A percentile compares a stretch with the other conserved stretches of the same genome.
phyloP scores from a whole-genome alignment of 2,888 invertebrate species.

The Orthonychiurus folsomi region DNA sequence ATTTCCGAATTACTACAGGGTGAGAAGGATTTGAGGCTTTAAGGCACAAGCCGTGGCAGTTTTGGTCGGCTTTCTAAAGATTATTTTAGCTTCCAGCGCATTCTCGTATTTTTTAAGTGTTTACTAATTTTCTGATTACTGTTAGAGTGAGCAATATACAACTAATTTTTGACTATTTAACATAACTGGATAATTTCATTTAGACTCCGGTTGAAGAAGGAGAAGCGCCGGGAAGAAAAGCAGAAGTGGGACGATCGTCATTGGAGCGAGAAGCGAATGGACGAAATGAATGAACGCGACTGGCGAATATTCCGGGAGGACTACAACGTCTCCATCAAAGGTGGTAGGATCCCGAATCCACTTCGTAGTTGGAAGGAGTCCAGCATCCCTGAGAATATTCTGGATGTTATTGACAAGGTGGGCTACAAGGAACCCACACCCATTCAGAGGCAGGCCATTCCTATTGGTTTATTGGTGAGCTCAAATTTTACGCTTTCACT shows the following conservation, averaged over 20 bases:
- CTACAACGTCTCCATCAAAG: constrained; percentile 96
- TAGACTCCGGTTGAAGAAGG: constrained; percentile 72
- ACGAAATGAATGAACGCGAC: constrained; percentile 97
- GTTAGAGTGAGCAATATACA: constrained; percentile 5
- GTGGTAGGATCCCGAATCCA: constrained; percentile 93
- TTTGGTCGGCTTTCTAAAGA: too few species aligned
- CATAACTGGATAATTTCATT: constrained; percentile 7
- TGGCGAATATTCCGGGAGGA: constrained; percentile 99
- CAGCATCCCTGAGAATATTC: constrained; percentile 74
- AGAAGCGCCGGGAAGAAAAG: constrained; percentile 91
- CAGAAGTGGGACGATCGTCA: constrained; percentile 98
- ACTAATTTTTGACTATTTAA: background rate
- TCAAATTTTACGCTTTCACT: too few species aligned
- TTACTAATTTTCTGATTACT: too few species aligned
- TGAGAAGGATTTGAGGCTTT: too few species aligned
- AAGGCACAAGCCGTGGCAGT: too few species aligned
- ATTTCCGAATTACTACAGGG: too few species aligned
- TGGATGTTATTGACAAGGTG: constrained; percentile 86
- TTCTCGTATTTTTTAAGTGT: constrained; percentile 9
- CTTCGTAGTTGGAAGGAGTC: constrained; percentile 92
- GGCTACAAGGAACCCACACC: constrained; percentile 98
- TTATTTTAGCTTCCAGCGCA: too few species aligned
- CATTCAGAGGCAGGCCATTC: constrained; percentile 98
- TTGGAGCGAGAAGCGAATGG: constrained; percentile 89
- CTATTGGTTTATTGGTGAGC: constrained; percentile 63